Conservation (phyloP, 1,140 invertebrate species). For the Diuraphis noxia region DNA sequence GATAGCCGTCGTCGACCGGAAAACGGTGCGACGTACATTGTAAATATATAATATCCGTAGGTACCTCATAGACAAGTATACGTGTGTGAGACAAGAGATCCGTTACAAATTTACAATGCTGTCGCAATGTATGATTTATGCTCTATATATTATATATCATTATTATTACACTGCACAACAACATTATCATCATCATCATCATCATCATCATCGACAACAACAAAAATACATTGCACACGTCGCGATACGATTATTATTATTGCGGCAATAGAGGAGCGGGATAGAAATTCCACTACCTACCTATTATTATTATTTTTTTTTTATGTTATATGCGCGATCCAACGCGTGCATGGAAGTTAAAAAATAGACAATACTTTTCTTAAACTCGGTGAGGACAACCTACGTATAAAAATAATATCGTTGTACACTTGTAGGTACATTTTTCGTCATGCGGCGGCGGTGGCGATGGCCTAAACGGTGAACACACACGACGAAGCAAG, state of each 20-base stretch:
- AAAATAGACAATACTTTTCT: background rate
- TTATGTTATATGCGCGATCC: background rate
- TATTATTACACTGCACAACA: background rate
- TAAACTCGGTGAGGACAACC: background rate
- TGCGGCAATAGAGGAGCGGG: background rate
- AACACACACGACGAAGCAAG: background rate
- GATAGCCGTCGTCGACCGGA: constrained; percentile 16
- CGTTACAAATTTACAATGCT: constrained; percentile 19
- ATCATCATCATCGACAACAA: background rate
- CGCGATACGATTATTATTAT: background rate
- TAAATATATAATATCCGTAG: background rate
- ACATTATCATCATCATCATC: background rate
- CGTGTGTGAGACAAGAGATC: background rate
- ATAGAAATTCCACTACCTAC: background rate
- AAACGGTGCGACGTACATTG: background rate
- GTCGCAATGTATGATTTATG: background rate
- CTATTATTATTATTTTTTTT: background rate
- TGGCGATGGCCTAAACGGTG: background rate
- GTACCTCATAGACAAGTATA: background rate
- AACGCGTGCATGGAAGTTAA: background rate
- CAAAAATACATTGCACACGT: background rate
- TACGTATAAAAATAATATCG: background rate
- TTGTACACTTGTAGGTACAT: no score
- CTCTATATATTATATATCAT: background rate
- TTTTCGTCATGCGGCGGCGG: background rate